phyloP scores from a whole-genome alignment of 2,113 vertebrate genomes.

The Xiphorhynchus elegans region DNA sequence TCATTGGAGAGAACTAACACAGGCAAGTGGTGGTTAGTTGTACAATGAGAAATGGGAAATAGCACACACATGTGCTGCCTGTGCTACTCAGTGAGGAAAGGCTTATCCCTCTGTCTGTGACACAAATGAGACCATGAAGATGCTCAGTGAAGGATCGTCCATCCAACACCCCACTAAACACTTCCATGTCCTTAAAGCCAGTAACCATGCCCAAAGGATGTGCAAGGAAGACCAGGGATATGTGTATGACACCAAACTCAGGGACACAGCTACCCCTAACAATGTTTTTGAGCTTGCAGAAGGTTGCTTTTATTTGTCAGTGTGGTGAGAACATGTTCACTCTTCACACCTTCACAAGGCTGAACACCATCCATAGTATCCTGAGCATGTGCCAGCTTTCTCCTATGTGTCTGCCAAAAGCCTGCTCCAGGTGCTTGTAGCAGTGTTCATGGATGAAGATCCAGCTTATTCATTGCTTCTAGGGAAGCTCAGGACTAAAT shows the following conservation, averaged over 20 bases:
- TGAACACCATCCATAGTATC: too few relatives aligned
- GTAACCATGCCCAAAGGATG: rapidly evolving
- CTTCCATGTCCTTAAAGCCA: background rate
- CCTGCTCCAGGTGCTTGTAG: background rate
- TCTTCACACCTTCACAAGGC: background rate
- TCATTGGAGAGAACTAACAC: background rate
- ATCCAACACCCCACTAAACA: background rate
- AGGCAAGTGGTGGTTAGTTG: background rate
- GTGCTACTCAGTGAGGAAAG: background rate
- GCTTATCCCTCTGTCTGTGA: background rate
- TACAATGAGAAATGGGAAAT: background rate
- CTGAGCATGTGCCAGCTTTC: background rate
- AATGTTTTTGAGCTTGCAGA: background rate
- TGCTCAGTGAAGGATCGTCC: background rate
- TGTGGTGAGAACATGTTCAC: background rate
- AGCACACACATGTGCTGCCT: background rate
- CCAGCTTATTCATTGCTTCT: background rate
- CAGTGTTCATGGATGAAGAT: background rate
- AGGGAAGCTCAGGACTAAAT: background rate
- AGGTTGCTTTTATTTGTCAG: background rate
- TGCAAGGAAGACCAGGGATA: background rate
- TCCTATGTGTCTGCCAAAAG: rapidly evolving
- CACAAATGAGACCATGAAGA: background rate
- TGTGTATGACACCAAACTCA: rapidly evolving
- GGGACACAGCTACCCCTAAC: background rate